Base-by-base conservation (phyloP, 2,888 invertebrate genomes). In the Epinotia ramella region DNA sequence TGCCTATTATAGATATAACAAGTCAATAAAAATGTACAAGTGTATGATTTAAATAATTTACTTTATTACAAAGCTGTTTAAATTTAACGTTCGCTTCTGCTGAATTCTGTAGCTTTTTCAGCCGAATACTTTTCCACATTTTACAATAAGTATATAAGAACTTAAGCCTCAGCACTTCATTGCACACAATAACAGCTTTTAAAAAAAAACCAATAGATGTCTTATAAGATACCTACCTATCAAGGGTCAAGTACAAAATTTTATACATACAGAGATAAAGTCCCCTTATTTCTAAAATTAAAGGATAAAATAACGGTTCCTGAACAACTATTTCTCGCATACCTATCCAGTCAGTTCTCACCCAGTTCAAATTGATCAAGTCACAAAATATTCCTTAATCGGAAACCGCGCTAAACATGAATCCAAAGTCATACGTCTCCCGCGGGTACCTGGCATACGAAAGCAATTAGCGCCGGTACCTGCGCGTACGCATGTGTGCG, bases 391-490 rank as follows among this genome's bases (percentile, higher is more conserved):
- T 57, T 53, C 24, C 56, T 59, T 60, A 65, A 53, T 59, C 60
- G 73, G 68, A 76, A 68, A 69, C 63, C 49, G 18, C 16, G 60
- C 46, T 63, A 64, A 62, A 62, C 66, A 62, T 53, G 49, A 53
- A 49, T 66, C 68, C 56, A 67, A 76, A 33, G 63, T 68, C 68
- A 76, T 68, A 56, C 63, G 44, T 69, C 53, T 73, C 76, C 72
- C 71, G 53, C 49, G 70, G 76, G 76, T 76, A 76, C 76, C 76
- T 73, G 73, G 63, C 67, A 94, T 92, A 93, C 91, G 90, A 91
- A 90, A 90, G 91, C 94, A 93, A 94, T 94, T 94, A 93, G 92
- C 92, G 89, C 88, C 84, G 88, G 89, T 93, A 93, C 93, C 93
- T 93, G 93, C 89, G 86, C 79, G 64, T 76, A 84, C 86, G 83